These are phyloP conservation scores for Monochamus alternatus DNA, from an alignment of 2,888 invertebrate species.

Conservation along the genomic window DNA sequence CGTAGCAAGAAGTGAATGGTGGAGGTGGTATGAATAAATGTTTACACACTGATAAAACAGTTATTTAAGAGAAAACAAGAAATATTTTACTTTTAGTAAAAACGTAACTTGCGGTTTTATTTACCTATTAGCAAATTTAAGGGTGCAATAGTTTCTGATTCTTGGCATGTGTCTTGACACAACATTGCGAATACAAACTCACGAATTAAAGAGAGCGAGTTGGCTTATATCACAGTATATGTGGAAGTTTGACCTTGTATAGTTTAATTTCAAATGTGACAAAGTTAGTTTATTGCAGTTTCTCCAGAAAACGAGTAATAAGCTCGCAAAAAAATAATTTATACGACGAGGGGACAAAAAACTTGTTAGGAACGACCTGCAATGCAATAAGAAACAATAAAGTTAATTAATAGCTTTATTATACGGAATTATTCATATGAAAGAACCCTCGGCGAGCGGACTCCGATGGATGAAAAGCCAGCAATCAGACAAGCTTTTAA, in stretches of 20 bases:
- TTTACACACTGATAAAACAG: neutral
- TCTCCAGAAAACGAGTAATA: too few species aligned
- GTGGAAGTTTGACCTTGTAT: too few species aligned
- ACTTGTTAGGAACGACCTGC: neutral
- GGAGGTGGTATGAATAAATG: neutral
- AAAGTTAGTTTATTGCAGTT: too few species aligned
- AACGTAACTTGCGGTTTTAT: too few species aligned
- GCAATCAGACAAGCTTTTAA: conserved; percentile 16
- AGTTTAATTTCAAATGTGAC: too few species aligned
- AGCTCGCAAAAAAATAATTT: too few species aligned
- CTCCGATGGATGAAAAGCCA: conserved; percentile 16
- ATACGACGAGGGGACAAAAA: neutral
- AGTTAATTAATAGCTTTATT: neutral
- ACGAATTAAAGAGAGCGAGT: too few species aligned
- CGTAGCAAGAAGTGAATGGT: neutral
- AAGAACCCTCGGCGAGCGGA: neutral
- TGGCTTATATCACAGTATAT: too few species aligned
- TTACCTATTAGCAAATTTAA: too few species aligned
- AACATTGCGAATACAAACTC: too few species aligned
- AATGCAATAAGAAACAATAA: neutral
- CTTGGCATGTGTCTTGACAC: too few species aligned
- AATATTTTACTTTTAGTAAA: neutral
- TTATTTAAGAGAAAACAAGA: neutral
- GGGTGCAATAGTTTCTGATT: too few species aligned
- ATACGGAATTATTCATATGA: neutral